phyloP scores from a whole-genome alignment of 2,888 invertebrate genomes.

The Tipula unca region DNA sequence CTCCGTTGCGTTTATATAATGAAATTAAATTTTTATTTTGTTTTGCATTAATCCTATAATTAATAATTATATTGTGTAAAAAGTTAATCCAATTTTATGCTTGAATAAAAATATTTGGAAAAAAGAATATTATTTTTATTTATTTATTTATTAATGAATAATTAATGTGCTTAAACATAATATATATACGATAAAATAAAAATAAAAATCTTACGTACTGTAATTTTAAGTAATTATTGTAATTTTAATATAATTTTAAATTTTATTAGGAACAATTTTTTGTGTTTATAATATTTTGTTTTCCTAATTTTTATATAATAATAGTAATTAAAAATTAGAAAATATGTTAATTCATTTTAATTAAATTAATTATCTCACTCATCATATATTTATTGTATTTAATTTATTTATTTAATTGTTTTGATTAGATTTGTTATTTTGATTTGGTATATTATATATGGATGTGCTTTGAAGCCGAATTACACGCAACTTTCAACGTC shows the following conservation, averaged over 20 bases:
- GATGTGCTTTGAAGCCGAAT: background rate
- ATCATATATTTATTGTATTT: background rate
- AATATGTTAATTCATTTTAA: background rate
- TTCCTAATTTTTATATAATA: background rate
- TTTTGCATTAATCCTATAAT: background rate
- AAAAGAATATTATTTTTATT: too few relatives aligned
- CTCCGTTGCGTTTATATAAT: background rate
- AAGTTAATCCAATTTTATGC: background rate
- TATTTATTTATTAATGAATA: background rate
- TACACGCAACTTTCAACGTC: too few relatives aligned
- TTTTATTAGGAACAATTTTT: constrained; percentile 14
- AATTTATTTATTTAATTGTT: too few relatives aligned
- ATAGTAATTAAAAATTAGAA: background rate
- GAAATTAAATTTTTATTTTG: background rate
- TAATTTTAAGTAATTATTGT: background rate
- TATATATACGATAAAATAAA: background rate
- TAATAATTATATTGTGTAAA: background rate
- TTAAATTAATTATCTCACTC: background rate
- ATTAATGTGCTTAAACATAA: background rate
- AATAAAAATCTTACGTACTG: background rate
- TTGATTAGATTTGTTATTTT: background rate
- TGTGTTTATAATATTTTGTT: background rate
- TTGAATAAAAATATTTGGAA: background rate
- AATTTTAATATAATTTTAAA: background rate
- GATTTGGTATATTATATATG: background rate